Evolutionary conservation across 35 echinoderm and acorn worm genomes (phyloP).

Genomic region (Heliocidaris erythrogramma): DNA sequence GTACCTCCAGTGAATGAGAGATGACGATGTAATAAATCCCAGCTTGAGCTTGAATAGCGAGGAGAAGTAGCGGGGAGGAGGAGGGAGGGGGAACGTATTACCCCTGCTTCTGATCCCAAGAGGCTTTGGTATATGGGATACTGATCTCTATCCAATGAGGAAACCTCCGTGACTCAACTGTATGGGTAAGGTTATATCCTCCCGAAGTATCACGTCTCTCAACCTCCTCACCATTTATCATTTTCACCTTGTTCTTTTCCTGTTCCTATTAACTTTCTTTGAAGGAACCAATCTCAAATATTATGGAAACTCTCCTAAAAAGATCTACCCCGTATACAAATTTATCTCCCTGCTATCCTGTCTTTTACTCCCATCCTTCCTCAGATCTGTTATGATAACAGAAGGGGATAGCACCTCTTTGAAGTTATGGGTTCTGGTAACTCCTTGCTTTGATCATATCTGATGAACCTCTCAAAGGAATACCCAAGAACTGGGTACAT

Average conservation of each 20-base stretch:
- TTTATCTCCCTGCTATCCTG: too few relatives aligned
- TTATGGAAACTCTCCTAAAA: too few relatives aligned
- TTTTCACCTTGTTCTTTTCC: neutral
- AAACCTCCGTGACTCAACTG: neutral
- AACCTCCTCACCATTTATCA: neutral
- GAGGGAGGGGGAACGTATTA: neutral
- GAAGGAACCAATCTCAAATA: too few relatives aligned
- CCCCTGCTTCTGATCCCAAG: neutral
- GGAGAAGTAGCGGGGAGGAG: neutral
- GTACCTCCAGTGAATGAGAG: neutral
- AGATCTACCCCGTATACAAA: too few relatives aligned
- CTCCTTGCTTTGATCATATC: too few relatives aligned
- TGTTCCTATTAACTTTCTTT: neutral
- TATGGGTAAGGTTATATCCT: neutral
- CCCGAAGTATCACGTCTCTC: neutral
- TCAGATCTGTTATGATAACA: too few relatives aligned
- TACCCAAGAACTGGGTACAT: too few relatives aligned
- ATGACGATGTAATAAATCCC: neutral
- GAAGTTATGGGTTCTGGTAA: too few relatives aligned
- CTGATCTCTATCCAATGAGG: neutral
- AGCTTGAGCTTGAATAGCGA: neutral
- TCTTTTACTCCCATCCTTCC: too few relatives aligned
- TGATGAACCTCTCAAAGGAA: too few relatives aligned
- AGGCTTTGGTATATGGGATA: neutral
- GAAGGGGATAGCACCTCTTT: too few relatives aligned